Base-by-base conservation (phyloP, 2,888 invertebrate genomes). In the Phyto melanocephala region DNA sequence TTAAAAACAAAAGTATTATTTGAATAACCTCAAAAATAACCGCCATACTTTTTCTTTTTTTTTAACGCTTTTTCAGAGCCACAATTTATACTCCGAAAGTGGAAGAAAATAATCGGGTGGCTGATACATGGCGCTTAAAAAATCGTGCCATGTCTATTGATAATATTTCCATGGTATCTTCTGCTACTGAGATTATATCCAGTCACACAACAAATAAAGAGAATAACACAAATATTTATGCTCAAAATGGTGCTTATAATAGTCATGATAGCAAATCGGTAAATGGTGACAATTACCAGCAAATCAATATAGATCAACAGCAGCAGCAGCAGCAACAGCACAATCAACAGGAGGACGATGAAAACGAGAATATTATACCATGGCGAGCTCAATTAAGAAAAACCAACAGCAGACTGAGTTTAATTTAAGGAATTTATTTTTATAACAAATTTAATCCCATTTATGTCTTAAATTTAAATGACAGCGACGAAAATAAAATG, bases 311-410 rank as follows among this genome's bases (percentile, higher is more conserved):
- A 10, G 65, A 63, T n/a, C 58, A 60, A 6, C 81, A 83, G n/a
- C 81, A 40, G 13, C 45, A 52, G 13, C 65, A 54, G 8, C 56
- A 58, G 13, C 67, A 75, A 15, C 22, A 86, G 81, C 74, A 82
- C 56, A 72, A 86, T 85, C 50, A 86, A 87, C 81, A 84, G 5
- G 92, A 92, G 24, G 92, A 93, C 72, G 93, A 93, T 47, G 94
- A 94, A 83, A 93, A 92, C 77, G 93, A 94, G 37, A 94, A 94
- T 87, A 96, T 96, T 68, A 97, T 97, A 81, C 97, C 97, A 1
- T 97, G 97, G 97, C 93, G 97, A 87, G 96, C 97, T 35, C 96
- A 97, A 88, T 92, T 97, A 60, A 93, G 97, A 88, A 97, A 97
- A 92, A 97, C 97, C 15, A 97, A 97, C 91, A 97, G 97, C 92